A percentile compares a stretch with the other conserved stretches of the same genome.
Evolutionary conservation across 2,797 vertebrate species (phyloP).

Genomic region (Naso thynnoides): DNA sequence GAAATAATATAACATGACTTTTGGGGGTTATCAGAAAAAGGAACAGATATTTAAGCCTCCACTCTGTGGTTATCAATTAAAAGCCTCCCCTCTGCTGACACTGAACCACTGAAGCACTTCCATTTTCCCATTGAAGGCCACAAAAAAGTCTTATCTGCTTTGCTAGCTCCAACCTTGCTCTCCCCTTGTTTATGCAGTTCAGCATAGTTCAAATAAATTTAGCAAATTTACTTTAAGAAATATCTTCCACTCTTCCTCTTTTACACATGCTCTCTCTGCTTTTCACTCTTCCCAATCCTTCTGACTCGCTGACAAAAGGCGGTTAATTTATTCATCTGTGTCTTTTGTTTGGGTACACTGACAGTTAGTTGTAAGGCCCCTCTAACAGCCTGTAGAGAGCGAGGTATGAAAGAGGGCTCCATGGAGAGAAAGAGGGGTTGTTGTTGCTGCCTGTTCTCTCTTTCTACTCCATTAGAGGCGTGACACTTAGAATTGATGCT

Average conservation of each 20-base stretch:
- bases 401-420: slow-evolving; percentile 71
- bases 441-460: slow-evolving; percentile 73
- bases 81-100: slow-evolving; percentile 38
- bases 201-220: neutral
- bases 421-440: slow-evolving; percentile 65
- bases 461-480: slow-evolving; percentile 74
- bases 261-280: slow-evolving; percentile 7
- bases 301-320: slow-evolving; percentile 65
- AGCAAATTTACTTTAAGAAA: neutral
- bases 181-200: slow-evolving; percentile 11
- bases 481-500: slow-evolving; percentile 67
- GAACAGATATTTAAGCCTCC: slow-evolving; percentile 8
- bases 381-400: slow-evolving; percentile 73
- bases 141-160: slow-evolving; percentile 25
- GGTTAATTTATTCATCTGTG: slow-evolving; percentile 80
- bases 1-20: no score
- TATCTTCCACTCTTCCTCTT: slow-evolving; percentile 8
- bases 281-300: slow-evolving; percentile 31
- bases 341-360: slow-evolving; percentile 76
- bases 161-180: neutral
- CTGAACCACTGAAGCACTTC: slow-evolving; percentile 39
- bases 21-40: neutral
- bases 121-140: slow-evolving; percentile 42
- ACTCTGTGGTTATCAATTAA: slow-evolving; percentile 31
- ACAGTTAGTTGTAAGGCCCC: slow-evolving; percentile 76